Percentiles rank a stretch among this genome's conserved stretches.
Conservation (phyloP, 1,140 invertebrate species). For the Aphaenogaster rudis region DNA sequence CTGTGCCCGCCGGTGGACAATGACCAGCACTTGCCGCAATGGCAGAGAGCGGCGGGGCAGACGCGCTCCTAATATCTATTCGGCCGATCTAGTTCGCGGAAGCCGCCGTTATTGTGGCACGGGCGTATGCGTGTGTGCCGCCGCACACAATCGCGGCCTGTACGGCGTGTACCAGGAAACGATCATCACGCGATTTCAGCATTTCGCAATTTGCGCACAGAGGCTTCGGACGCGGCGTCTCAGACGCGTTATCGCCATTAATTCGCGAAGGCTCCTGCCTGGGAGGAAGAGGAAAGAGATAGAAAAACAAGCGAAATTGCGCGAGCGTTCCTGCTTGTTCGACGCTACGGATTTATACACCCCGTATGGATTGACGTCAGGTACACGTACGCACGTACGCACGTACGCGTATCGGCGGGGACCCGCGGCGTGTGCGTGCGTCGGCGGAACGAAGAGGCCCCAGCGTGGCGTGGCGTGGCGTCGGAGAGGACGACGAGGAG, state of each 20-base stretch:
- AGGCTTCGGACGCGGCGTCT: slow-evolving; percentile 36
- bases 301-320: slow-evolving; percentile 1
- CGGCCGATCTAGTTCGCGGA: slow-evolving; percentile 82
- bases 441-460: slow-evolving; percentile 58
- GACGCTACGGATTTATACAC: not conserved
- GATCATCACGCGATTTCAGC: slow-evolving; percentile 63
- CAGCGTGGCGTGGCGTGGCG: slow-evolving; percentile 33
- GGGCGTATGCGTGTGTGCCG: slow-evolving; percentile 30
- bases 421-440: slow-evolving; percentile 59
- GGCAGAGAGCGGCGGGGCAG: slow-evolving; percentile 68
- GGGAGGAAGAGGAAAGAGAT: not conserved
- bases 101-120: slow-evolving; percentile 72
- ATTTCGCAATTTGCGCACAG: slow-evolving; percentile 46
- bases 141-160: slow-evolving; percentile 18
- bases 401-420: slow-evolving; percentile 43
- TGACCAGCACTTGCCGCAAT: slow-evolving; percentile 80
- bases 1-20: slow-evolving; percentile 75
- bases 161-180: slow-evolving; percentile 52
- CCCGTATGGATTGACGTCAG: slow-evolving; percentile 16
- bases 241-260: not conserved
- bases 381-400: slow-evolving; percentile 15
- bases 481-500: slow-evolving; percentile 27
- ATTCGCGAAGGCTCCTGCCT: not conserved
- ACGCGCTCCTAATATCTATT: slow-evolving; percentile 81
- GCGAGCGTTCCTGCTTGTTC: not conserved